Evolutionary conservation across 2,113 vertebrate species (phyloP), one percentile per base, ranked within the genome.

Genomic region (Ancistrus triradiatus): DNA sequence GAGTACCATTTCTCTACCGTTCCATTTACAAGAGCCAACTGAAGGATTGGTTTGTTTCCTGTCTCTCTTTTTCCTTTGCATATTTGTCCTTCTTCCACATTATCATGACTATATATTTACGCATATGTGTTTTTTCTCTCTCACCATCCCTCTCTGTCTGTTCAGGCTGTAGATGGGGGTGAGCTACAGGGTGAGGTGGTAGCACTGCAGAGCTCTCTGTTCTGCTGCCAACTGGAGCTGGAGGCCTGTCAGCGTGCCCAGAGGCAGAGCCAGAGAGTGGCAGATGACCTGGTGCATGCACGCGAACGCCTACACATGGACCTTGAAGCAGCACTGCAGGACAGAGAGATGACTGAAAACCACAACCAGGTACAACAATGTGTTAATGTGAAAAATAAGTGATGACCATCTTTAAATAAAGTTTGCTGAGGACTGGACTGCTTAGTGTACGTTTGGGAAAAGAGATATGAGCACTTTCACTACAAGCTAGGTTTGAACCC

Each of bases 171-270:
- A 55, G 78, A 74, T 8, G 80, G 71, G 9, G 50, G 43, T 1
- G 83, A 83, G 31, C 81, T 91, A 52, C 91, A 94, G 47, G 77
- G 77, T 18, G 90, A 91, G 59, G 75, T 89, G 10, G 87, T 94
- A 0, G 86, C 88, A 7, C 84, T 92, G 27, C 93, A 95, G 78
- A 92, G 90, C 28, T 79, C 85, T 0, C 81, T 97, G 37, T 95
- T 97, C 85, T 88, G 84, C 46, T 89, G 89, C 28, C 92, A 93
- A 55, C 84, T 96, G 73, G 91, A 98, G 78, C 79, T 95, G 38
- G 92, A 91, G 77, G 86, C 87, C 50, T 85, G 87, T 51, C 90
- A 91, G 78, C 85, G 90, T 73, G 78, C 73, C 60, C 78, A 90
- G 2, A 77, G 73, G 13, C 91, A 90, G 76, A 92, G 83, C 58